Base-by-base conservation (phyloP, 2,797 vertebrate species). In the Tachyglossus aculeatus region DNA sequence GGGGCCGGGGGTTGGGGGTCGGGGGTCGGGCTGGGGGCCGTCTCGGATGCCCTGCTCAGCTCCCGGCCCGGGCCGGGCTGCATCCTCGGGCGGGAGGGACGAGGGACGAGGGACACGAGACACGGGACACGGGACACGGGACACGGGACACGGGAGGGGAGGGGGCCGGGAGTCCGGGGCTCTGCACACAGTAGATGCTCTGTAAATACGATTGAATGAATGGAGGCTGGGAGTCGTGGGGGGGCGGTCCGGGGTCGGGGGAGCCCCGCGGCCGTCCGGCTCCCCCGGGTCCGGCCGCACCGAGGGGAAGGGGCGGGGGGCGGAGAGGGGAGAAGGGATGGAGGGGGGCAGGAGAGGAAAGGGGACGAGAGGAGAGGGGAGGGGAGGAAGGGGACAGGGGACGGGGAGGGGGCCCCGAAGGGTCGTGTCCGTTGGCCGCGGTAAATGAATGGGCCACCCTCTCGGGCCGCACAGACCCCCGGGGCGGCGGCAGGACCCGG, bases 11-110 rank as follows among this genome's bases (percentile, higher is more conserved):
- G 56, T 38, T 52, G 59, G 74, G 70, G 56, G 74, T 83, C 78
- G 41, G n/a, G n/a, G 68, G 52, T 70, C 51, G 34, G 65, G 60
- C 63, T 84, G 85, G 71, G 71, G 66, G 69, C 65, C 81, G 84
- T 73, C 78, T 83, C 74, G 65, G 63, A 32, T 63, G 72, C 82
- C 80, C 74, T 50, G 54, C 65, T 34, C 25, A 12, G 39, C 52
- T 60, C 38, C 70, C 71, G 79, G 71, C 67, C 39, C 67, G 80
- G 77, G 80, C 81, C 73, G 63, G 29, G 66, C 38, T 59, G 74
- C 64, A 80, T 58, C 78, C 77, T 61, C 58, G 50, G 78, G 78
- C 25, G 33, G 40, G 43, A 43, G 14, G 19, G 40, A 19, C 18
- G 31, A 15, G 7, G 3, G n/a, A 32, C 25, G 11, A 24, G 4